Conservation (phyloP, 35 echinoderm and acorn worm species). For the Lytechinus variegatus region DNA sequence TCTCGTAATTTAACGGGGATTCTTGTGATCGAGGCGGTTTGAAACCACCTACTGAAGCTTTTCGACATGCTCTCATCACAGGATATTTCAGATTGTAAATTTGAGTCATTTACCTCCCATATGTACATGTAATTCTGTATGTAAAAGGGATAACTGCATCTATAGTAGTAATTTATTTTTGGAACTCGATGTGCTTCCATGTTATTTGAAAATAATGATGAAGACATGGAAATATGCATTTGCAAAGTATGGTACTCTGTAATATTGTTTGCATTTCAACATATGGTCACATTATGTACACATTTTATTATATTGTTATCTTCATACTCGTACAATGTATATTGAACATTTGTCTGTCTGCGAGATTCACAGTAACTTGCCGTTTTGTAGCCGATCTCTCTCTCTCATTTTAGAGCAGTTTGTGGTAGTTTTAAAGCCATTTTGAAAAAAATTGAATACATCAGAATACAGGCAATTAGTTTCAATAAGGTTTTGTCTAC, state of each 20-base stretch:
- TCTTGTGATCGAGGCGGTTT: no score
- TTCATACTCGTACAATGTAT: background rate
- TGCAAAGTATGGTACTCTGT: background rate
- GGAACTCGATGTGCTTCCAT: background rate
- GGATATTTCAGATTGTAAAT: background rate
- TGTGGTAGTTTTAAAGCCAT: no score
- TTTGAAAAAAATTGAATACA: no score
- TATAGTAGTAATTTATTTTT: background rate
- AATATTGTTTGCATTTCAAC: background rate
- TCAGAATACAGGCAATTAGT: no score
- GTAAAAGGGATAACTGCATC: background rate
- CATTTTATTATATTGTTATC: background rate
- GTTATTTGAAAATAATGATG: background rate
- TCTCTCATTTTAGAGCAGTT: no score
- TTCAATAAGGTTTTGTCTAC: no score
- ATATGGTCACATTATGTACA: background rate
- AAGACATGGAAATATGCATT: background rate
- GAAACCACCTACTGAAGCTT: no score
- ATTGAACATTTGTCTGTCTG: background rate
- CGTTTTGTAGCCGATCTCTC: no score
- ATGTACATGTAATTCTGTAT: no score
- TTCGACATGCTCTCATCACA: background rate
- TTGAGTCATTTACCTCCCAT: no score
- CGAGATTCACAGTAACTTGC: no score
- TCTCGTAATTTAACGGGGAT: no score